Base-by-base conservation (phyloP, 2,888 invertebrate species). In the Erebia ligea region DNA sequence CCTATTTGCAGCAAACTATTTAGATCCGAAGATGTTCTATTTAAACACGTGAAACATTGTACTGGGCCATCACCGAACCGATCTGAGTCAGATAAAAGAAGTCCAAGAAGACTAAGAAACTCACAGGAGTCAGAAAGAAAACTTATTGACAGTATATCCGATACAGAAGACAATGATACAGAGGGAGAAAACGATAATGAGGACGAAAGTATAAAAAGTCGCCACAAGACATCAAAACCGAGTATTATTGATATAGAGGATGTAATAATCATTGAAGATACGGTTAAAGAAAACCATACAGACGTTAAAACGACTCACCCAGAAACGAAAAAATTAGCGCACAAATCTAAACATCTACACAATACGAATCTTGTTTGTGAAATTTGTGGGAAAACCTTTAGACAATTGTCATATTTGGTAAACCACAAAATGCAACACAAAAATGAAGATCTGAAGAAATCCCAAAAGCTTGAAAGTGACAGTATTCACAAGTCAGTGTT, bases 21-120 rank as follows among this genome's bases (percentile, higher is more conserved):
- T 77, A 84, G 94, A 73, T 91, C 93, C 34, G 92, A 93, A 80
- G 93, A 93, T 73, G 93, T 94, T 40, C 91, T 94, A 57, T 92
- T 92, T 72, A 94, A 94, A 84, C 94, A 94, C 73, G 94, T 94
- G 0, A 94, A 94, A 79, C 94, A 94, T 80, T 94, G 94, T 72
- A 90, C 91, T 2, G 93, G 93, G 0, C 89, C 90, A 0, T 93
- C 93, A 1, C 93, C 93, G 1, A 92, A 82, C 75, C 84, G 92
- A 75, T 92, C 91, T 69, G 92, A 90, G 54, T 89, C 91, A 3
- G 89, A 87, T 70, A 90, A 86, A 75, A 83, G 84, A 75, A 90
- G 89, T 72, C 82, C 84, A 10, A 83, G 84, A 58, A 82, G 85
- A 73, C 77, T 76, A 40, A 82, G 89, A 75, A 77, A 78, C 21